Conservation (phyloP, 2,797 vertebrate genomes). For the Orientallactaga sibirica region DNA sequence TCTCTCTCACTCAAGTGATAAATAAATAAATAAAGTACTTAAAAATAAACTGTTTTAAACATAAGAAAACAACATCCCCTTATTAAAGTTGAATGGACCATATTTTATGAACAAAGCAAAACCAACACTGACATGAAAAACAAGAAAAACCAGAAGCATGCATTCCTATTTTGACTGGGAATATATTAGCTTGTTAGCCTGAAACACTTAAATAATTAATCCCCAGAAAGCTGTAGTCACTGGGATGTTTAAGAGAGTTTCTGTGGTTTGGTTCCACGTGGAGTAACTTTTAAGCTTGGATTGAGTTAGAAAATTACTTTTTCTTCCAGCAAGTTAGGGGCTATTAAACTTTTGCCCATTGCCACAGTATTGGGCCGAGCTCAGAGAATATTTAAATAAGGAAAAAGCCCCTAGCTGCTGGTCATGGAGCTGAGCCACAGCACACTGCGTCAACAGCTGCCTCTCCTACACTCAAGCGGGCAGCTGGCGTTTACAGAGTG, state of each 20-base stretch:
- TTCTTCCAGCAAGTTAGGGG: slow-evolving; percentile 5
- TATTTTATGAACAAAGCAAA: slow-evolving; percentile 11
- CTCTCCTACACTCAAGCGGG: slow-evolving; percentile 39
- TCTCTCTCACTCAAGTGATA: no score
- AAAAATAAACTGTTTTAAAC: slow-evolving; percentile 8
- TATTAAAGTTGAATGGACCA: background rate
- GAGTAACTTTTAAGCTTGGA: background rate
- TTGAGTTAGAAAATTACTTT: slow-evolving; percentile 47
- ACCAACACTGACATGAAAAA: background rate
- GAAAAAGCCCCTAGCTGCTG: background rate
- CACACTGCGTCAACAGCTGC: slow-evolving; percentile 5
- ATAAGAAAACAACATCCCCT: background rate
- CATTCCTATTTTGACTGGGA: background rate
- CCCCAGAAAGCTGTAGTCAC: slow-evolving; percentile 8
- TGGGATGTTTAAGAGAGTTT: slow-evolving; percentile 5
- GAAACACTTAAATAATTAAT: slow-evolving; percentile 50
- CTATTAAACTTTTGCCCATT: slow-evolving; percentile 48
- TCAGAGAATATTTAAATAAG: slow-evolving; percentile 3
- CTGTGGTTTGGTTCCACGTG: background rate
- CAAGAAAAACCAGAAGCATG: background rate
- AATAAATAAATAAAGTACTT: background rate
- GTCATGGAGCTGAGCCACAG: background rate
- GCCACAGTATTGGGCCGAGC: background rate
- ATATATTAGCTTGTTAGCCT: background rate
- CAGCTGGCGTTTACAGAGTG: slow-evolving; percentile 59